These are phyloP conservation scores for Ichneumoninae sp. DNA, from an alignment of 2,888 invertebrate genomes.

Conservation along the genomic window DNA sequence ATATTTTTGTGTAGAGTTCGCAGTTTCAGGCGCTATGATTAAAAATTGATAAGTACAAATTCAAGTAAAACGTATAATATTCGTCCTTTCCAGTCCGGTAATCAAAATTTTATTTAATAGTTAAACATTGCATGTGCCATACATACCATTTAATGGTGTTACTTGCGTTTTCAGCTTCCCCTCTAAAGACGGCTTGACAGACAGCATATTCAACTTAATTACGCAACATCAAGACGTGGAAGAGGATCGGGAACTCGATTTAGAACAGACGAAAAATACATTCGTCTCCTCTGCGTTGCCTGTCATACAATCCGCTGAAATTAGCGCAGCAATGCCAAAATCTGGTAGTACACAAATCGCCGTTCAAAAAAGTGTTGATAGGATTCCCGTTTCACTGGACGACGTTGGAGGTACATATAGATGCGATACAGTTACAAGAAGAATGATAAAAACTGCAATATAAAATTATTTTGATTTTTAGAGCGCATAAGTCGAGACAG, in stretches of 20 bases:
- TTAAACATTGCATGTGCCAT: neutral
- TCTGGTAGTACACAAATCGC: neutral
- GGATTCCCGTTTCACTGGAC: neutral
- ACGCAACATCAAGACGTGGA: slow-evolving; percentile 63
- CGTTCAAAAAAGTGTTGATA: slow-evolving; percentile 1
- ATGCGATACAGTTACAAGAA: neutral
- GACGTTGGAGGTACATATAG: slow-evolving; percentile 51
- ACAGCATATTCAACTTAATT: slow-evolving; percentile 76
- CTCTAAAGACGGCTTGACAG: slow-evolving; percentile 19
- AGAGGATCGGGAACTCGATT: slow-evolving; percentile 53
- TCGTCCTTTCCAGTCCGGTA: too few relatives aligned
- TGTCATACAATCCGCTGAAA: neutral
- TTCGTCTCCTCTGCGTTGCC: neutral
- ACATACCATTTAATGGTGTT: neutral
- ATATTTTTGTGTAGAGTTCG: too few relatives aligned
- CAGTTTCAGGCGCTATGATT: too few relatives aligned
- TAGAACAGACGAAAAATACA: slow-evolving; percentile 24
- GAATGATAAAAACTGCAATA: neutral
- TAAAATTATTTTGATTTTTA: slow-evolving; percentile 13
- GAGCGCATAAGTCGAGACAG: slow-evolving; percentile 57
- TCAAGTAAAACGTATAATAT: too few relatives aligned
- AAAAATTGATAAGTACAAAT: too few relatives aligned
- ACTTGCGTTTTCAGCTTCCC: slow-evolving; percentile 42
- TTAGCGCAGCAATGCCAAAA: neutral
- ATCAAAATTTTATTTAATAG: neutral